Evolutionary conservation across 2,888 invertebrate genomes (phyloP), one percentile per base, ranked within the genome.

Genomic region (Acanthosepion pharaonis): DNA sequence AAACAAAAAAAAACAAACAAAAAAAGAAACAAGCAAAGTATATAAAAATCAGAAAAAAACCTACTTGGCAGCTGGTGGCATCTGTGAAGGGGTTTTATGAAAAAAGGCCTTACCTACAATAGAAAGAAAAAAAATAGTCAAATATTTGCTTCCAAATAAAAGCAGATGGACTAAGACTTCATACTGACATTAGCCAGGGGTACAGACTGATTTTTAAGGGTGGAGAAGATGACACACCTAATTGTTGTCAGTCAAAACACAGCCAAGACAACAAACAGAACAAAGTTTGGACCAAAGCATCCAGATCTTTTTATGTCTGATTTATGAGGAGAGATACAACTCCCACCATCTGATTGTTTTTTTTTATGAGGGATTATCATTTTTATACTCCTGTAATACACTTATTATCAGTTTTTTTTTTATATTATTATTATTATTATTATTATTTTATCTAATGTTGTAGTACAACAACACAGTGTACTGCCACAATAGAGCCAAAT

Each of bases 181-280:
- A 78, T 18, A 78, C 78, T 78, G 78, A 78, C 78, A 78, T 33
- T 78, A n/a, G 15, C 78, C 78, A 78, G 78, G 78, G 20, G 15
- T 78, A 78, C n/a, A 11, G n/a, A n/a, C 5, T 0, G n/a, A 78
- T 78, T n/a, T n/a, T n/a, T n/a, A 33, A 78, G 78, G 78, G n/a
- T 18, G 78, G 78, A 78, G 78, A 78, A n/a, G 78, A 78, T 18
- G 78, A 78, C 78, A 78, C 78, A 78, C 78, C 78, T 78, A 78
- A 78, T 78, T n/a, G n/a, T 78, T n/a, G n/a, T n/a, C 78, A 78
- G 9, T 78, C n/a, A 33, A 78, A 78, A 78, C n/a, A 78, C n/a
- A 78, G 78, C 78, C 78, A n/a, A 11, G n/a, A 78, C 78, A 78
- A 78, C 78, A 78, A 78, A 78, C 78, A 78, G n/a, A 78, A n/a